phyloP scores from a whole-genome alignment of 2,888 invertebrate species.

The Drosophila anceps region DNA sequence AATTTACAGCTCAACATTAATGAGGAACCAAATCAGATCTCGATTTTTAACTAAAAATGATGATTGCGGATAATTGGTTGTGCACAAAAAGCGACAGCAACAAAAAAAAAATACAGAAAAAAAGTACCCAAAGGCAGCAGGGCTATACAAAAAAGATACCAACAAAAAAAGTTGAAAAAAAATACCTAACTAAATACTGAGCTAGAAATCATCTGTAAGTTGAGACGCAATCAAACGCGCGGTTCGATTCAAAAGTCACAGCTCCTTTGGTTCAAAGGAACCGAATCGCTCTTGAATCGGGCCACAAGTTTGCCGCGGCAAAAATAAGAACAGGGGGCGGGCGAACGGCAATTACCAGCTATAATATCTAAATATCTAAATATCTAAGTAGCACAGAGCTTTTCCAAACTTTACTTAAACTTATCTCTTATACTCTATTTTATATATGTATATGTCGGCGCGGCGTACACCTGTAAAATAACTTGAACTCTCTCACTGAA shows the following conservation, averaged over 20 bases:
- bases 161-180: neutral
- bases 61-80: conserved; percentile 86
- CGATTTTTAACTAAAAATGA: conserved; percentile 85
- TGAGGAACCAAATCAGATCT: conserved; percentile 73
- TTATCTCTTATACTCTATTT: conserved; percentile 11
- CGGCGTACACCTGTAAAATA: conserved; percentile 57
- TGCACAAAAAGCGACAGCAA: conserved; percentile 73
- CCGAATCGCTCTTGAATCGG: conserved; percentile 48
- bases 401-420: conserved; percentile 18
- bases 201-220: conserved; percentile 3
- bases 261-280: conserved; percentile 5
- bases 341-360: neutral
- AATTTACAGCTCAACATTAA: conserved; percentile 69
- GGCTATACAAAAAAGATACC: neutral
- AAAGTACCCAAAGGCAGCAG: conserved; percentile 11
- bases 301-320: conserved; percentile 57
- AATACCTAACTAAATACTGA: conserved; percentile 6
- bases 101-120: conserved; percentile 3
- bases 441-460: conserved; percentile 30
- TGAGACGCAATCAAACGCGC: conserved; percentile 45
- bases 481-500: conserved; percentile 44
- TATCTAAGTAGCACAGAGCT: conserved; percentile 20
- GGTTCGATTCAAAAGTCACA: conserved; percentile 56
- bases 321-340: neutral
- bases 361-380: too few species aligned